phyloP scores from a whole-genome alignment of 2,888 invertebrate genomes.

The Yponomeuta sedellus region DNA sequence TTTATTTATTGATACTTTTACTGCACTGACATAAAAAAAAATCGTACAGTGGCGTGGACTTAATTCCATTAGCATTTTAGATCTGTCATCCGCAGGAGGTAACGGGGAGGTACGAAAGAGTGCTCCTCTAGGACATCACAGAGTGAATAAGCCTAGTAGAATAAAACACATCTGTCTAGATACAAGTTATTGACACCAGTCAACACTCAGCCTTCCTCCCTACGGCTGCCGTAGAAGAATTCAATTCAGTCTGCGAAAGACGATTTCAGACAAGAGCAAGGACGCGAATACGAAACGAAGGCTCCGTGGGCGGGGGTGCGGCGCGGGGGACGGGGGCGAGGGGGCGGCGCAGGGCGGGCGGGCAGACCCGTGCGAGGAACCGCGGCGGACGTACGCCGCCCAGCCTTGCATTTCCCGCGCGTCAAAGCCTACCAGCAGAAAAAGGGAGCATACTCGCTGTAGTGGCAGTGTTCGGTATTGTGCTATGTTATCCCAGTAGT shows the following conservation, averaged over 20 bases:
- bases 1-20: too few relatives aligned
- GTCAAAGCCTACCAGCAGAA: conserved; percentile 8
- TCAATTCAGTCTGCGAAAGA: conserved; percentile 52
- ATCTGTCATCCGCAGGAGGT: too few relatives aligned
- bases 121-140: too few relatives aligned
- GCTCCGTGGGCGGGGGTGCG: conserved; percentile 30
- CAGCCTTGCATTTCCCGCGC: conserved; percentile 28
- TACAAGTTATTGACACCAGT: not conserved
- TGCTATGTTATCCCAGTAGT: conserved; percentile 38
- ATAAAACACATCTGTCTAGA: not conserved
- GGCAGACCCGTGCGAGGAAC: conserved; percentile 60
- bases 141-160: not conserved
- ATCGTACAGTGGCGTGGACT: too few relatives aligned
- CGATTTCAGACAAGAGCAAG: conserved; percentile 66
- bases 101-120: too few relatives aligned
- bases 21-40: too few relatives aligned
- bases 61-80: too few relatives aligned
- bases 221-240: conserved; percentile 34
- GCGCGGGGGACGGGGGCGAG: conserved; percentile 33
- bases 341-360: conserved; percentile 25
- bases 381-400: conserved; percentile 66
- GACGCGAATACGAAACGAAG: conserved; percentile 66
- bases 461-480: not conserved
- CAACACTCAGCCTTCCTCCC: not conserved
- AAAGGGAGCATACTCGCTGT: conserved; percentile 22